Conservation (phyloP, 2,888 invertebrate species). For the Nymphalis urticae region DNA sequence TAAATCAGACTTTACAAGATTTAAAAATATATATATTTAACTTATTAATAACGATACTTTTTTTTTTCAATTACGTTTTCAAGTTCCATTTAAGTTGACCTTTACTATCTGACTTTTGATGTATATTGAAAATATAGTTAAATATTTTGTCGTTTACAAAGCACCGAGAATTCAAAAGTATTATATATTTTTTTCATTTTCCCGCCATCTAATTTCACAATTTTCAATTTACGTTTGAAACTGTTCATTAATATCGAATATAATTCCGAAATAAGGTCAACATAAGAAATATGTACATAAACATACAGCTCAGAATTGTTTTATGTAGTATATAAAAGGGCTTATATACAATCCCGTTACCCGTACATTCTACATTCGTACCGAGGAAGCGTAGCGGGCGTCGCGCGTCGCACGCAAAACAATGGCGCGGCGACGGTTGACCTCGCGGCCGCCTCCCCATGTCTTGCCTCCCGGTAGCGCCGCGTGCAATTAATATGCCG, state of each 20-base stretch:
- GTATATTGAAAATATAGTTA: too few species aligned
- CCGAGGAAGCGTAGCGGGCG: constrained; percentile 21
- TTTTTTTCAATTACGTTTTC: too few species aligned
- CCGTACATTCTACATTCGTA: constrained; percentile 15
- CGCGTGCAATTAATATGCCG: constrained; percentile 83
- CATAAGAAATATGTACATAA: constrained; percentile 3
- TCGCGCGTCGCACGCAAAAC: constrained; percentile 65
- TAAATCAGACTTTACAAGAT: too few species aligned
- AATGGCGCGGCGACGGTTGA: constrained; percentile 80
- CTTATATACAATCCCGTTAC: constrained; percentile 11
- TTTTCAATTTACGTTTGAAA: background rate
- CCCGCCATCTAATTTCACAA: background rate
- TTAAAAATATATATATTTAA: too few species aligned
- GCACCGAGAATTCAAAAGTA: too few species aligned
- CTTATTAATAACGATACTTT: too few species aligned
- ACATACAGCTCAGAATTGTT: background rate
- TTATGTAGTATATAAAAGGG: constrained; percentile 4
- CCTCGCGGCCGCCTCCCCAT: constrained; percentile 76
- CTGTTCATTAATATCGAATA: background rate
- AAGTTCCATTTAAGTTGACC: too few species aligned
- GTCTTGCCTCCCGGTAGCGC: constrained; percentile 78
- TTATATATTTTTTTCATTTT: too few species aligned
- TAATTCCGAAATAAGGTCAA: constrained; percentile 3
- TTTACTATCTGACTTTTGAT: too few species aligned
- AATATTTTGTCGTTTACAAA: too few species aligned